Evolutionary conservation across 2,113 vertebrate genomes (phyloP).

Genomic region (Paralichthys olivaceus): DNA sequence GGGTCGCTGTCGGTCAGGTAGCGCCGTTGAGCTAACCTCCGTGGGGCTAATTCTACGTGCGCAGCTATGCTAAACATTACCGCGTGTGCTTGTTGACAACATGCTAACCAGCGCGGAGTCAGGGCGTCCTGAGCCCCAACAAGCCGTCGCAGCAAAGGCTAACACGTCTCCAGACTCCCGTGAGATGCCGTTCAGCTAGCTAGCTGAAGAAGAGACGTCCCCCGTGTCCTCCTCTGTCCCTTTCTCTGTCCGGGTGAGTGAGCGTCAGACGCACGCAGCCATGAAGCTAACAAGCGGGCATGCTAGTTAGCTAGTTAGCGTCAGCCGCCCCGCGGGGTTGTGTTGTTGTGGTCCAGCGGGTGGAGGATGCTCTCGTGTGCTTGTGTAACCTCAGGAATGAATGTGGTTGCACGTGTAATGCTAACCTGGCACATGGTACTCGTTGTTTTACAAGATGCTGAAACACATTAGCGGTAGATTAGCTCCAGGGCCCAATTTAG

Average conservation of each 20-base stretch:
- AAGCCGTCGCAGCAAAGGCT: slow-evolving; percentile 23
- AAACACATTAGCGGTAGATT: background rate
- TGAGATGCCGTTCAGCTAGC: slow-evolving; percentile 54
- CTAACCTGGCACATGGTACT: no score
- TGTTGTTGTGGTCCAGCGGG: background rate
- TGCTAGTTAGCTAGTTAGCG: slow-evolving; percentile 35
- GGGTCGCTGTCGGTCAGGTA: slow-evolving; percentile 7
- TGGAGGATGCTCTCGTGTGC: background rate
- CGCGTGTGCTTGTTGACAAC: slow-evolving; percentile 44
- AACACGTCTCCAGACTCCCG: slow-evolving; percentile 17
- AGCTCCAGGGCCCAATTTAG: background rate
- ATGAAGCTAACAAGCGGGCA: slow-evolving; percentile 12
- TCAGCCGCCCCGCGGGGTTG: slow-evolving; percentile 35
- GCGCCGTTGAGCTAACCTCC: accelerated
- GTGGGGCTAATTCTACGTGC: slow-evolving; percentile 3
- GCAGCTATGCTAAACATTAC: slow-evolving; percentile 53
- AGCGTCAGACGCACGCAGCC: background rate
- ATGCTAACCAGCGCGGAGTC: slow-evolving; percentile 49
- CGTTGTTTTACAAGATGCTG: background rate
- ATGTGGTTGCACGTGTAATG: no score
- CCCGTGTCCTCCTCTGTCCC: slow-evolving; percentile 19
- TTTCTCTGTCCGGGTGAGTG: slow-evolving; percentile 67
- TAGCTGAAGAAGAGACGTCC: slow-evolving; percentile 13
- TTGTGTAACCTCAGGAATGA: background rate
- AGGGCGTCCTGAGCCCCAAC: slow-evolving; percentile 69